phyloP scores from a whole-genome alignment of 2,888 invertebrate genomes.

The Girardia tigrina region DNA sequence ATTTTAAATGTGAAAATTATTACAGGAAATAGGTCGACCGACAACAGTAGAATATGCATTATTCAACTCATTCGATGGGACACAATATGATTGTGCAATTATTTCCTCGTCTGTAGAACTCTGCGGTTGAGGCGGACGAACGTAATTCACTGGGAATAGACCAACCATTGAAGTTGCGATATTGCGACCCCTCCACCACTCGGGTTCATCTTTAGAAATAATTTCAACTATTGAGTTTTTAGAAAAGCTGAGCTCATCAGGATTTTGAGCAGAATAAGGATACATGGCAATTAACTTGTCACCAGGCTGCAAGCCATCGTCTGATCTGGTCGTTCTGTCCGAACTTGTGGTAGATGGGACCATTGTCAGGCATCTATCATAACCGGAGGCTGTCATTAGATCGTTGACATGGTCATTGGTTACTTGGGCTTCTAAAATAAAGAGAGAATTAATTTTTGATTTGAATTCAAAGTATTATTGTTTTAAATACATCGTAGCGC shows the following conservation, averaged over 20 bases:
- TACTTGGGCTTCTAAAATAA: background rate
- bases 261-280: conserved; percentile 45
- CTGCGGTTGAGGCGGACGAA: conserved; percentile 54
- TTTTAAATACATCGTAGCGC: too few species aligned
- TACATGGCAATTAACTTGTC: conserved; percentile 42
- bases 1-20: background rate
- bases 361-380: background rate
- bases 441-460: too few species aligned
- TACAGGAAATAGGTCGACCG: background rate
- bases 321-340: background rate
- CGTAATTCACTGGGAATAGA: conserved; percentile 88
- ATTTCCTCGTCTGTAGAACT: conserved; percentile 24
- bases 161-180: conserved; percentile 67
- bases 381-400: background rate
- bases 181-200: conserved; percentile 86
- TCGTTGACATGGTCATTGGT: background rate
- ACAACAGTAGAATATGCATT: conserved; percentile 8
- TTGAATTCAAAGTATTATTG: too few species aligned
- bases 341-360: background rate
- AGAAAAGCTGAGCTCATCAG: conserved; percentile 48
- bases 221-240: conserved; percentile 47
- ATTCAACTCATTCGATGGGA: background rate
- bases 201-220: conserved; percentile 76
- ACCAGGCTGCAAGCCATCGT: background rate
- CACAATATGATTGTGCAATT: background rate